These are phyloP conservation scores for Dissostichus mawsoni DNA, from an alignment of 2,113 vertebrate species.

Conservation along the genomic window DNA sequence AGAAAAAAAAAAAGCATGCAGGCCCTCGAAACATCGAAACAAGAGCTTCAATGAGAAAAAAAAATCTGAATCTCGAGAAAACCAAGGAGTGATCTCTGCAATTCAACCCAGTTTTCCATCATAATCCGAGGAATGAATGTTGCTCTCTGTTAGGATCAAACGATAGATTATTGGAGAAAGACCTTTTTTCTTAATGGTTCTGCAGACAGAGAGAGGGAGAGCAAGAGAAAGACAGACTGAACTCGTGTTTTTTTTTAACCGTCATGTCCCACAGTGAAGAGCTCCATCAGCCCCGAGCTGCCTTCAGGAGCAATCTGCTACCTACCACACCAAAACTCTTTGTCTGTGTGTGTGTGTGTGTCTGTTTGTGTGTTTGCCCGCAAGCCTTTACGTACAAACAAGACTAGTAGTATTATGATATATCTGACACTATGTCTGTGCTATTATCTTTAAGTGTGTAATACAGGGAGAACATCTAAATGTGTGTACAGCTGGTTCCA, in stretches of 20 bases:
- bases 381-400: conserved; percentile 13
- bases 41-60: background rate
- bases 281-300: conserved; percentile 52
- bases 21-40: background rate
- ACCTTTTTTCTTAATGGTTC: background rate
- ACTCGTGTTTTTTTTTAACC: conserved; percentile 44
- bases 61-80: background rate
- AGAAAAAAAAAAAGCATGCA: too few species aligned
- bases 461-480: background rate
- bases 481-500: background rate
- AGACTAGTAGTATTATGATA: conserved; percentile 8
- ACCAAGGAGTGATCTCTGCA: background rate
- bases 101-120: background rate
- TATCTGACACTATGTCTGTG: background rate
- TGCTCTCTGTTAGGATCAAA: conserved; percentile 14
- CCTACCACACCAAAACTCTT: conserved; percentile 17
- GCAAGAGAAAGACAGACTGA: conserved; percentile 6
- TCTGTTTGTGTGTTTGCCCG: background rate
- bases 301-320: conserved; percentile 61
- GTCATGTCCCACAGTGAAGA: conserved; percentile 47
- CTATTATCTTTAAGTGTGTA: background rate
- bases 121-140: background rate
- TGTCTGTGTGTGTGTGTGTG: background rate
- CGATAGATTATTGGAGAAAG: background rate
- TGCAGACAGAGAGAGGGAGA: conserved; percentile 3